Base-by-base conservation (phyloP, 2,888 invertebrate genomes). In the Aphrophora alni region DNA sequence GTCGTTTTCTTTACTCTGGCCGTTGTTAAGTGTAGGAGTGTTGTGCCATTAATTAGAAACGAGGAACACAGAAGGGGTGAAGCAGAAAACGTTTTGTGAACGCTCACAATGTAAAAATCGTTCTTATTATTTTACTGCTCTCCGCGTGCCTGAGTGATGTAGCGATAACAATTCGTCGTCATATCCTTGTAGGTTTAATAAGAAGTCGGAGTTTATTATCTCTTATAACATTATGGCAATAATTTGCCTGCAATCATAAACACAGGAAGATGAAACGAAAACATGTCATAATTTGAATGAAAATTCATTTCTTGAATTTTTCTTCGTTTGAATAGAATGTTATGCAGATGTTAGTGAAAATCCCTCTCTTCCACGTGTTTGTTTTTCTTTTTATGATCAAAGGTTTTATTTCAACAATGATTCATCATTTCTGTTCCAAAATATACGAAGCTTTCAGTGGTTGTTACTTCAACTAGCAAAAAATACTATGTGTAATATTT, bases 371-470 rank as follows among this genome's bases (percentile, higher is more conserved):
- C 2, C 59, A 21, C 21, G 59, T 59, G 59, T 21, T 59, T 59
- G 59, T 59, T 59, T 21, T 59, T 59, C 59, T 59, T 59, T 21
- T 21, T 4, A 59, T 21, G 59, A 59, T 59, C 59, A 59, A 59
- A 59, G 59, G 59, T 21, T 59, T 59, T 59, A 59, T 59, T 59
- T 59, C 59, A 59, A 59, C 59, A 59, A 59, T 59, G 59, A 59
- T 1, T 59, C 21, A 21, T 59, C 59, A 2, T 59, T 17, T 10
- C 10, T 44, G 21, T 59, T 59, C 21, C 1, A 59, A 59, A 59
- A 59, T 59, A 59, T 33, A 33, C 3, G 5, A 33, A 33, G 8
- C 33, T 33, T 33, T n/a, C n/a, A n/a, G n/a, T n/a, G n/a, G n/a
- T n/a, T n/a, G n/a, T n/a, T n/a, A n/a, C n/a, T n/a, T n/a, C n/a